These are phyloP conservation scores for Chironomus tepperi DNA, from an alignment of 1,140 invertebrate genomes.

Conservation along the genomic window DNA sequence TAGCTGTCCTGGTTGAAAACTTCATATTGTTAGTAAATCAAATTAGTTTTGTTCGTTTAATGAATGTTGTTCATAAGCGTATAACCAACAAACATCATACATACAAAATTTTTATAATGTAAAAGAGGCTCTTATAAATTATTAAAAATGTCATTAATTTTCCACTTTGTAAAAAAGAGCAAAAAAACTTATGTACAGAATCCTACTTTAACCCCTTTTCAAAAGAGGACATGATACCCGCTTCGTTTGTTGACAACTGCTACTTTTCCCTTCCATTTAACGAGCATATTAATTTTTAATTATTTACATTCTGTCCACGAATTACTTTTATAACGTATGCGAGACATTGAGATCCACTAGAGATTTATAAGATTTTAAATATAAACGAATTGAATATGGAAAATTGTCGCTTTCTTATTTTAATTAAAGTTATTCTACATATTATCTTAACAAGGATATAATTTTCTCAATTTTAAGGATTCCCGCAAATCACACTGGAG, in stretches of 20 bases:
- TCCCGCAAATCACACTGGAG: no score
- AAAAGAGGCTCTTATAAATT: not conserved
- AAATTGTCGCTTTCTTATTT: not conserved
- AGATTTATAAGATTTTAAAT: not conserved
- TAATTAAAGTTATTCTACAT: not conserved
- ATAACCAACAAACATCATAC: not conserved
- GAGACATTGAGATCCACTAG: not conserved
- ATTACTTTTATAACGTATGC: not conserved
- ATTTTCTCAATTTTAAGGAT: not conserved
- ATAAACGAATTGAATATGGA: not conserved
- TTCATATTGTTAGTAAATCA: no score
- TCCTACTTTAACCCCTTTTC: slow-evolving; percentile 7
- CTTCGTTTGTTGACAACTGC: slow-evolving; percentile 17
- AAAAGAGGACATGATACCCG: not conserved
- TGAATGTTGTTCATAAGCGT: not conserved
- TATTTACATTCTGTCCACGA: slow-evolving; percentile 12
- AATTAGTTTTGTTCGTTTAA: not conserved
- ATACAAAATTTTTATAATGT: not conserved
- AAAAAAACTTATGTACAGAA: not conserved
- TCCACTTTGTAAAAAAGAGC: not conserved
- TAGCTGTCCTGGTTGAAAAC: no score
- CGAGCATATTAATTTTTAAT: slow-evolving; percentile 21
- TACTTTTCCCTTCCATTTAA: slow-evolving; percentile 23
- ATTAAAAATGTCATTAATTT: slow-evolving; percentile 20
- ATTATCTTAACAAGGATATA: not conserved